phyloP scores from a whole-genome alignment of 2,888 invertebrate genomes.

The Antitype chi region DNA sequence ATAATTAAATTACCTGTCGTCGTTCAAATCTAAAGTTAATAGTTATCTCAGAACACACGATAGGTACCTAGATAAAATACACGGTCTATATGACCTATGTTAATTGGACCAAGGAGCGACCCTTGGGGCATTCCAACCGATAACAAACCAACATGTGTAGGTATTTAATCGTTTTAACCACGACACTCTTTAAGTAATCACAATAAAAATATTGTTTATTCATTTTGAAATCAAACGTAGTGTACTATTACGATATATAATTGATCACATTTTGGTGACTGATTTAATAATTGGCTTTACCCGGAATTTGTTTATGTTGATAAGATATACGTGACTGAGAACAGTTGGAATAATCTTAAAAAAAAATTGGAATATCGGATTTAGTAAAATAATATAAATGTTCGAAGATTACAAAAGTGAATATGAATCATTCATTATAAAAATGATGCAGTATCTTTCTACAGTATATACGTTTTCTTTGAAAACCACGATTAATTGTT shows the following conservation, averaged over 20 bases:
- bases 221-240: not conserved
- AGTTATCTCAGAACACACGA: constrained; percentile 21
- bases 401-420: not conserved
- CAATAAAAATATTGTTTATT: constrained; percentile 24
- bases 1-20: constrained; percentile 33
- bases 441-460: not conserved
- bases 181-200: constrained; percentile 40
- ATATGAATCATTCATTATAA: constrained; percentile 16
- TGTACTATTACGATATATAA: constrained; percentile 21
- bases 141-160: constrained; percentile 69
- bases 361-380: not conserved
- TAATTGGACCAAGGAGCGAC: constrained; percentile 84
- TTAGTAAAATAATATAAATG: constrained; percentile 5
- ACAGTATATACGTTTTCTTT: not conserved
- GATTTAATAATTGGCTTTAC: constrained; percentile 17
- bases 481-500: not conserved
- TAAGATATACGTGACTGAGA: constrained; percentile 42
- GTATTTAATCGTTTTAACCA: constrained; percentile 56
- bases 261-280: constrained; percentile 21
- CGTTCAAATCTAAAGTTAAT: constrained; percentile 22
- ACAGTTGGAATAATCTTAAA: constrained; percentile 24
- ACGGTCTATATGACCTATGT: constrained; percentile 73
- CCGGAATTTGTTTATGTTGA: constrained; percentile 39
- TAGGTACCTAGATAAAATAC: constrained; percentile 44
- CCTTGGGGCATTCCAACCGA: constrained; percentile 69